phyloP scores from a whole-genome alignment of 2,797 vertebrate genomes.

The Catharus ustulatus region DNA sequence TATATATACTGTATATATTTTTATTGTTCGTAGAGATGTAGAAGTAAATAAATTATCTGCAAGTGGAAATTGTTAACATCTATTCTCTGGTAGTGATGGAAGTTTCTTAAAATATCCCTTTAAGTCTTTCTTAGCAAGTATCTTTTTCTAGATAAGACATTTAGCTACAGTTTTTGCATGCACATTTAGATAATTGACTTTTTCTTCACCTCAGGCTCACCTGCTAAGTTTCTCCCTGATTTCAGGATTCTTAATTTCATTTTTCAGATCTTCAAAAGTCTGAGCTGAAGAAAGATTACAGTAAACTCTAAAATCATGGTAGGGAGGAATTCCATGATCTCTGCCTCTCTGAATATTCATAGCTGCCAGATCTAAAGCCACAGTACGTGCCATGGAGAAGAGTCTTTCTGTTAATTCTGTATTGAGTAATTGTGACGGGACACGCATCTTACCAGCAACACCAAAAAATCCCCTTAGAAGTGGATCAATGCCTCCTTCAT shows the following conservation, averaged over 20 bases:
- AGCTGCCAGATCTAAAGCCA: conserved; percentile 95
- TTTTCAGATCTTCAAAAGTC: conserved; percentile 91
- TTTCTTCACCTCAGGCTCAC: conserved; percentile 75
- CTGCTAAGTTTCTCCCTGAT: conserved; percentile 92
- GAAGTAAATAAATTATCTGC: neutral
- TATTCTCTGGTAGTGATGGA: neutral
- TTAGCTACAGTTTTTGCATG: conserved; percentile 21
- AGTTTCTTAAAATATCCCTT: neutral
- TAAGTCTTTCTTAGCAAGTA: neutral
- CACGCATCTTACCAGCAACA: conserved; percentile 93
- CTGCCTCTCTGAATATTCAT: conserved; percentile 97
- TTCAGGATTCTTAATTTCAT: conserved; percentile 91
- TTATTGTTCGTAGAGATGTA: neutral
- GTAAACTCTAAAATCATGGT: conserved; percentile 95
- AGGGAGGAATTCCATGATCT: conserved; percentile 95
- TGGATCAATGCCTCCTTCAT: conserved; percentile 97
- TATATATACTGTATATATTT: neutral
- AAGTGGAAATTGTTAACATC: neutral
- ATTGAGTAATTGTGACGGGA: conserved; percentile 91
- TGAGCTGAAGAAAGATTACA: conserved; percentile 92
- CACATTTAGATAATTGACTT: conserved; percentile 26
- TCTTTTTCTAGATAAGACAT: neutral
- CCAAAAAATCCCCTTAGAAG: conserved; percentile 94
- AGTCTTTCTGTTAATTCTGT: conserved; percentile 94
- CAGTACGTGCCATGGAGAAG: conserved; percentile 96